Percentiles rank a stretch among this genome's conserved stretches.
phyloP scores from a whole-genome alignment of 2,113 vertebrate genomes.

The Gobiocypris rarus region DNA sequence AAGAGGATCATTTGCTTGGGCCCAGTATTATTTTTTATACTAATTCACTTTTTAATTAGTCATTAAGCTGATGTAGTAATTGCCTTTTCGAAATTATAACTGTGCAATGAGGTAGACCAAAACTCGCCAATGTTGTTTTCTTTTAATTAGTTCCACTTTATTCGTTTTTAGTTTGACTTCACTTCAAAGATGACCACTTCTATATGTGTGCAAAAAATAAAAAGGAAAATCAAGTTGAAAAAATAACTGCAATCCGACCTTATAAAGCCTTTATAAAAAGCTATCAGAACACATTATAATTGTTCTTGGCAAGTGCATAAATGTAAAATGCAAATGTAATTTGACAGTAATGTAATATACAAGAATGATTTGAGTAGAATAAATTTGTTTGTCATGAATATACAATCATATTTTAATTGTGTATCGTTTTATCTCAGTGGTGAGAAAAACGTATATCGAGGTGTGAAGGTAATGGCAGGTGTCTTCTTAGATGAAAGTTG shows the following conservation, averaged over 20 bases:
- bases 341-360: not conserved
- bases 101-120: conserved; percentile 21
- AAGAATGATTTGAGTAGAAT: not conserved
- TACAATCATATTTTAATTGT: not conserved
- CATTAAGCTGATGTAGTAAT: not conserved
- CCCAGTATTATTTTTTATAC: not conserved
- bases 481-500: not conserved
- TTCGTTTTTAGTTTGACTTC: not conserved
- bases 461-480: not conserved
- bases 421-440: not conserved
- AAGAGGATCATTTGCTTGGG: not conserved
- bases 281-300: not conserved
- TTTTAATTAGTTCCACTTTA: not conserved
- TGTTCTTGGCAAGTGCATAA: not conserved
- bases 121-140: not conserved
- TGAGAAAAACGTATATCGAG: not conserved
- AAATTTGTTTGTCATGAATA: not conserved
- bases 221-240: not conserved
- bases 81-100: not conserved
- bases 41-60: not conserved
- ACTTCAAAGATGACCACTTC: not conserved
- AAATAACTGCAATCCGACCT: not conserved
- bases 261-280: not conserved
- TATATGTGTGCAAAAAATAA: not conserved
- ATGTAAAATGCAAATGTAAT: conserved; percentile 2